Conservation (phyloP, 2,113 vertebrate genomes). For the Ptilorrhoa leucosticta region DNA sequence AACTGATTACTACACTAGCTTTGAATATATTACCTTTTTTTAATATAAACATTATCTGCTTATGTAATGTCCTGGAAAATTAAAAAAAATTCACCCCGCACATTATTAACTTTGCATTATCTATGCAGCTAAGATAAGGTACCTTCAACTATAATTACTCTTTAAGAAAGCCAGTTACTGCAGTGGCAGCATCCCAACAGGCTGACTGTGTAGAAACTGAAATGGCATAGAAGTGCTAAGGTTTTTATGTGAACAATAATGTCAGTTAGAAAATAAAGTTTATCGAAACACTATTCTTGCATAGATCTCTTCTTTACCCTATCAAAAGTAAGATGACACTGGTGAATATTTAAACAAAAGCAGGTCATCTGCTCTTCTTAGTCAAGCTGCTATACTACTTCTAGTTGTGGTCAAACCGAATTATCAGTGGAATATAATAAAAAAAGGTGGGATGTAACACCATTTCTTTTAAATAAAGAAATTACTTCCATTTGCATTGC, state of each 20-base stretch:
- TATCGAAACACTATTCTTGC: neutral
- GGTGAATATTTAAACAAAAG: neutral
- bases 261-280: conserved; percentile 35
- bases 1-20: neutral
- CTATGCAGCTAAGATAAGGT: conserved; percentile 47
- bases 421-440: neutral
- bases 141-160: conserved; percentile 50
- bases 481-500: conserved; percentile 4
- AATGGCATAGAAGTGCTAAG: neutral
- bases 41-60: conserved; percentile 47
- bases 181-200: conserved; percentile 16
- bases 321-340: neutral
- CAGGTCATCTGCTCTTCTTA: neutral
- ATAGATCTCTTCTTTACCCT: neutral
- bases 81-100: neutral
- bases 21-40: conserved; percentile 44
- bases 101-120: conserved; percentile 39
- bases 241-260: neutral
- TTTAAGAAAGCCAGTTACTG: conserved; percentile 38
- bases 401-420: neutral
- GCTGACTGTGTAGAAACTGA: neutral
- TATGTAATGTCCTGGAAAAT: conserved; percentile 48
- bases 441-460: neutral
- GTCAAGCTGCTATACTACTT: neutral
- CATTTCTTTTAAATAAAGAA: conserved; percentile 32